A percentile compares a stretch with the other conserved stretches of the same genome.
Evolutionary conservation across 1,140 invertebrate genomes (phyloP).

Genomic region (Chironomus tepperi): DNA sequence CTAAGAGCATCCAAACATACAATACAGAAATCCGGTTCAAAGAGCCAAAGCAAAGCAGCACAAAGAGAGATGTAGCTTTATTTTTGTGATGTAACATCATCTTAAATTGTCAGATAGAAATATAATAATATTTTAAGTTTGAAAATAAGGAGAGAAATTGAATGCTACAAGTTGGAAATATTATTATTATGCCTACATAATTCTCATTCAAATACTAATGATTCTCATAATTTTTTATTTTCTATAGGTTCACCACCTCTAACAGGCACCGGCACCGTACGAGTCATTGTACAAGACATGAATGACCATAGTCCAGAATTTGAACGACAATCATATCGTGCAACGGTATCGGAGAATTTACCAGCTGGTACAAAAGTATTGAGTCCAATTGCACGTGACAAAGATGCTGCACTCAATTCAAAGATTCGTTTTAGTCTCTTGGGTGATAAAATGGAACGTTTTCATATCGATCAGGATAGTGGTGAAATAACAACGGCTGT

Average conservation of each 20-base stretch:
- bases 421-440: slow-evolving; percentile 73
- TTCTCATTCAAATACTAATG: slow-evolving; percentile 1
- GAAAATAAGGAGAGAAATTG: too few relatives aligned
- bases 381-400: slow-evolving; percentile 64
- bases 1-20: too few relatives aligned
- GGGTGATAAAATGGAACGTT: slow-evolving; percentile 68
- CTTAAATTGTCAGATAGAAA: neutral
- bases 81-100: slow-evolving; percentile 3
- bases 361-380: slow-evolving; percentile 61
- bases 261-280: slow-evolving; percentile 78
- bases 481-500: slow-evolving; percentile 65
- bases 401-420: slow-evolving; percentile 73
- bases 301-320: slow-evolving; percentile 89
- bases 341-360: slow-evolving; percentile 67
- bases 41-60: too few relatives aligned
- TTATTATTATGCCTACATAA: neutral
- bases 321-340: slow-evolving; percentile 65
- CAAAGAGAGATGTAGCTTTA: too few relatives aligned
- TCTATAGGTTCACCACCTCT: slow-evolving; percentile 71
- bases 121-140: too few relatives aligned
- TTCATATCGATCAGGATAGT: slow-evolving; percentile 61
- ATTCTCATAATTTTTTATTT: slow-evolving; percentile 33
- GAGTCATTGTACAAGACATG: slow-evolving; percentile 81
- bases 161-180: neutral
- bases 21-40: too few relatives aligned